A percentile compares a stretch with the other conserved stretches of the same genome.
Conservation (phyloP, 37 sponge, comb jelly and placozoan species). For the Hormiphora californensis region DNA sequence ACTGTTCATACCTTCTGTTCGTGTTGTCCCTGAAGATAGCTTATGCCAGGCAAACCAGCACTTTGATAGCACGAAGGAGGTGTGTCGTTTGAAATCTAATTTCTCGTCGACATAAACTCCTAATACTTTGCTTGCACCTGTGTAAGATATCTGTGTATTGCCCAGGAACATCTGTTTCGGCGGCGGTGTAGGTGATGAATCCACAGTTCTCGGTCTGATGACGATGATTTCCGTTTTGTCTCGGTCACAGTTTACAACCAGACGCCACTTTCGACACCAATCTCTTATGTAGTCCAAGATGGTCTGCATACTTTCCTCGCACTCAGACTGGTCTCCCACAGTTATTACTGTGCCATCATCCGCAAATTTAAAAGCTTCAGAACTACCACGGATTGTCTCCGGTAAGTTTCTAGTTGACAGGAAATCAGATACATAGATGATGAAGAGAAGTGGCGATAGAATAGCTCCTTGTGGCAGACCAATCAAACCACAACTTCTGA, state of each 20-base stretch:
- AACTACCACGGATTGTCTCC: neutral
- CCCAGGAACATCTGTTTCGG: neutral
- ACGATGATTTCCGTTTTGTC: neutral
- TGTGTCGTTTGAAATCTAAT: neutral
- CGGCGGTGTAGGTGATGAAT: neutral
- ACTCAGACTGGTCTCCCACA: no score
- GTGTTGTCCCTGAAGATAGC: neutral
- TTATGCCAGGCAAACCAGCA: neutral
- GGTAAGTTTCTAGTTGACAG: neutral
- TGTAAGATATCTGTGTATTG: neutral
- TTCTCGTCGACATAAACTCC: neutral
- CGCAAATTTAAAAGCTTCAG: neutral
- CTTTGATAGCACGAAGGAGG: neutral
- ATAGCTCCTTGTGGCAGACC: neutral
- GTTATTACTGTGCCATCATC: neutral
- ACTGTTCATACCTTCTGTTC: neutral
- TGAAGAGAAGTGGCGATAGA: neutral
- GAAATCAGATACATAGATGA: neutral
- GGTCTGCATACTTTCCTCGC: no score
- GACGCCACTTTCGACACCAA: neutral
- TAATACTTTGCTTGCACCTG: neutral
- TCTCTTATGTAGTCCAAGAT: neutral
- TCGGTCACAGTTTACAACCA: neutral
- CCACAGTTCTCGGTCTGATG: neutral
- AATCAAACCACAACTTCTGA: neutral